Conservation (phyloP, 2,113 vertebrate genomes). For the Variabilichromis moorii region DNA sequence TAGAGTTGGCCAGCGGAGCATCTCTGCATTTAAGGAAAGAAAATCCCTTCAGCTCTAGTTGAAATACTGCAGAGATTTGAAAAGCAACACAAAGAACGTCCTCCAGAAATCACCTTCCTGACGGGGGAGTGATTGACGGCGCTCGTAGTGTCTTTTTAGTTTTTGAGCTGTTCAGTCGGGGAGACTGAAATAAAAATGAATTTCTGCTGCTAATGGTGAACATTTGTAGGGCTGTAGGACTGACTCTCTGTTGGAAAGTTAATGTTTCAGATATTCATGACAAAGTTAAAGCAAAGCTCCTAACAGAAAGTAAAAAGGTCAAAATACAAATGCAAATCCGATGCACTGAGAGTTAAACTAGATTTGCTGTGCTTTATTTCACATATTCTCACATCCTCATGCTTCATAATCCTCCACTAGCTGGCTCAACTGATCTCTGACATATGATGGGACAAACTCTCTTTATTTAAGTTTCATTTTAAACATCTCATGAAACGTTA, state of each 20-base stretch:
- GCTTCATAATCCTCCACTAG: background rate
- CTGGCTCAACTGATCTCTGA: background rate
- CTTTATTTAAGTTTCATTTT: background rate
- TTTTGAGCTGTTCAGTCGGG: background rate
- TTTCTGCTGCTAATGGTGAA: background rate
- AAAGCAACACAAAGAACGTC: background rate
- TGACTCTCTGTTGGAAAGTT: background rate
- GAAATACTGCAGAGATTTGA: background rate
- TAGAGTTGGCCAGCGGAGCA: background rate
- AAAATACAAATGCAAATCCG: background rate
- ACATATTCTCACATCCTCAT: background rate
- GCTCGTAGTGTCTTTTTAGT: background rate
- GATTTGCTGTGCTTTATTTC: background rate
- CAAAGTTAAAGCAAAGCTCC: background rate
- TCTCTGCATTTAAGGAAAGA: background rate
- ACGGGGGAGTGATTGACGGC: background rate
- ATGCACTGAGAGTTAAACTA: background rate
- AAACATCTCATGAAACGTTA: accelerated
- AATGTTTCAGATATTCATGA: background rate
- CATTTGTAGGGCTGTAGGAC: background rate
- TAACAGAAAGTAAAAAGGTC: background rate
- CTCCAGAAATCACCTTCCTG: background rate
- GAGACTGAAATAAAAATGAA: background rate
- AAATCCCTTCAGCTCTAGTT: background rate
- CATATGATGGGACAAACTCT: background rate